These are phyloP conservation scores for Plutella xylostella DNA, from an alignment of 2,888 invertebrate species.

Conservation along the genomic window DNA sequence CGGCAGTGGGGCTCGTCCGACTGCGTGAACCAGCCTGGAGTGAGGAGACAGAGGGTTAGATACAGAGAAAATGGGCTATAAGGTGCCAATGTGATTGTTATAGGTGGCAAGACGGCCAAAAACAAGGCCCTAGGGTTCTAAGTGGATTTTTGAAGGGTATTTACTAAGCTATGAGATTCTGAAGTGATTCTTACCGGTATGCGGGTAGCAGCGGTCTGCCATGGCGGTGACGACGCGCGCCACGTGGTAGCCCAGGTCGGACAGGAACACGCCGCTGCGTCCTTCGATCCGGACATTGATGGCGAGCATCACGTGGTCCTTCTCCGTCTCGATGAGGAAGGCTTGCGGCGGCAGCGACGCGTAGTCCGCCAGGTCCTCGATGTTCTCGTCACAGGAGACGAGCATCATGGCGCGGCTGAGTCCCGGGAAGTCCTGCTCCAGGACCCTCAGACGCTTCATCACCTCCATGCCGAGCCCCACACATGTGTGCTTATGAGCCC, in stretches of 20 bases:
- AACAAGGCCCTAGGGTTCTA: neutral
- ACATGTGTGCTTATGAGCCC: conserved; percentile 87
- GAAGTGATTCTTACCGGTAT: conserved; percentile 76
- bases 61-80: neutral
- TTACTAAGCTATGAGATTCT: too few relatives aligned
- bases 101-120: neutral
- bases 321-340: conserved; percentile 78
- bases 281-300: conserved; percentile 80
- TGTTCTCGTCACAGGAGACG: conserved; percentile 91
- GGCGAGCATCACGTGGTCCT: conserved; percentile 89
- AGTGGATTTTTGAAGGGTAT: conserved; percentile 3
- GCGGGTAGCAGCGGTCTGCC: conserved; percentile 89
- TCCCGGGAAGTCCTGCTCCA: conserved; percentile 73
- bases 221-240: conserved; percentile 89
- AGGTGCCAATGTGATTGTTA: neutral
- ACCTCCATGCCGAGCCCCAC: conserved; percentile 91
- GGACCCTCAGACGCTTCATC: conserved; percentile 74
- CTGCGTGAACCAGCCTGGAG: conserved; percentile 84
- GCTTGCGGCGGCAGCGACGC: conserved; percentile 71
- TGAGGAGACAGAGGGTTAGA: neutral
- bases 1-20: conserved; percentile 81
- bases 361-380: conserved; percentile 72
- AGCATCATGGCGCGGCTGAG: conserved; percentile 78
- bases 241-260: conserved; percentile 93
- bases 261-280: conserved; percentile 80